Conservation (phyloP, 64 coral and sea anemone genomes). For the Stichodactyla mertensii region DNA sequence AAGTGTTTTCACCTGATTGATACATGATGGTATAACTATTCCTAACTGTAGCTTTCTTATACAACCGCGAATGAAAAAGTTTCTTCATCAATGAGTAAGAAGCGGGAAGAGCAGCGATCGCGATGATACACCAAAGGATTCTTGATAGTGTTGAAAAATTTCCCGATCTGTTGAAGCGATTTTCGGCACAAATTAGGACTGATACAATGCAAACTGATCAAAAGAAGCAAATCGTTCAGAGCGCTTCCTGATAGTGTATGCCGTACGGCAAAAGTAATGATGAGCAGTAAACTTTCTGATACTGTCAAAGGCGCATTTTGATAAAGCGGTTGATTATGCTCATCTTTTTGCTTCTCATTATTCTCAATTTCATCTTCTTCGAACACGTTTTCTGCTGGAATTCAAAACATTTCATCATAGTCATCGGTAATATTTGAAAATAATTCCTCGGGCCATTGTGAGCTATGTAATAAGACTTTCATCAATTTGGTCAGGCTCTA, state of each 20-base stretch:
- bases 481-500: background rate
- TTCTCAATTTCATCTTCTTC: conserved; percentile 1
- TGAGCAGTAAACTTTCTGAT: conserved; percentile 18
- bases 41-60: conserved; percentile 36
- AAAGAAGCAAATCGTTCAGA: conserved; percentile 28
- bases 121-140: too few species aligned
- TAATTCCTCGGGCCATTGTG: conserved; percentile 2
- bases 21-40: conserved; percentile 36
- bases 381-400: background rate
- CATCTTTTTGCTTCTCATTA: background rate
- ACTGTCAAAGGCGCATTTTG: conserved; percentile 17
- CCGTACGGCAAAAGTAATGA: conserved; percentile 32
- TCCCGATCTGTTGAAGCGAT: background rate
- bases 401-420: background rate
- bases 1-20: conserved; percentile 15
- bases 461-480: background rate
- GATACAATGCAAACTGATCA: conserved; percentile 23
- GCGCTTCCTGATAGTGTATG: conserved; percentile 31
- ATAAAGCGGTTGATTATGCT: conserved; percentile 22
- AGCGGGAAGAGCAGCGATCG: too few species aligned
- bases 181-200: conserved; percentile 24
- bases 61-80: conserved; percentile 27
- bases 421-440: conserved; percentile 3
- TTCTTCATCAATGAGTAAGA: background rate
- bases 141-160: too few species aligned